These are phyloP conservation scores for Cardinalis cardinalis DNA, from an alignment of 2,113 vertebrate genomes.

Conservation along the genomic window DNA sequence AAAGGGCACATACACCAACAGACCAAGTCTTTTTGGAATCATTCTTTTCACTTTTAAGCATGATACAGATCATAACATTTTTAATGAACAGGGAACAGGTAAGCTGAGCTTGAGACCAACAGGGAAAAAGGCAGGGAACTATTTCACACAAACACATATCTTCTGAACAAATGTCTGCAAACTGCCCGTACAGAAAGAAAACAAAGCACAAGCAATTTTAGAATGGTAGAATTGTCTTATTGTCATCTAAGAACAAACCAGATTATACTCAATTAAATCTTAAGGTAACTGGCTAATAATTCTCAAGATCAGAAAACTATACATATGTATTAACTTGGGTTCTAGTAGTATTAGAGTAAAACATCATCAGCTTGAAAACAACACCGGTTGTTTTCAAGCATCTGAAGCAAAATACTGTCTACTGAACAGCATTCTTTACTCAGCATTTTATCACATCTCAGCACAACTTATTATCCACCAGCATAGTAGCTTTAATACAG, in stretches of 20 bases:
- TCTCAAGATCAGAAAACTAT: background rate
- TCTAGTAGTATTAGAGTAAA: background rate
- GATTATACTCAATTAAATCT: background rate
- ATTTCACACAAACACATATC: background rate
- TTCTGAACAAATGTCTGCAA: background rate
- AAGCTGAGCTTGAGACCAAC: background rate
- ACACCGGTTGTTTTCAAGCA: background rate
- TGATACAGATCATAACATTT: background rate
- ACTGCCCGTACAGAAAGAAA: background rate
- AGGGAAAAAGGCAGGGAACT: background rate
- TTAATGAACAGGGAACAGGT: background rate
- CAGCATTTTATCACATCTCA: background rate
- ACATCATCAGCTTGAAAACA: background rate
- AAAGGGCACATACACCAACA: conserved; percentile 26
- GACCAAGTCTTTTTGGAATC: conserved; percentile 6
- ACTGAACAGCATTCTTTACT: background rate
- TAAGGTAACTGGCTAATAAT: background rate
- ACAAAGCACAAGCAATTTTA: background rate
- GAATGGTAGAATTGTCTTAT: background rate
- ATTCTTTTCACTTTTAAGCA: background rate
- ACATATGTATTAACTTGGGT: background rate
- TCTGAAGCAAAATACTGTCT: background rate
- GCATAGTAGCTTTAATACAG: background rate
- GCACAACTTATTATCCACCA: background rate
- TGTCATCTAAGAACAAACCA: background rate